Evolutionary conservation across 2,888 invertebrate genomes (phyloP).

Genomic region (Drosophila macrospina): DNA sequence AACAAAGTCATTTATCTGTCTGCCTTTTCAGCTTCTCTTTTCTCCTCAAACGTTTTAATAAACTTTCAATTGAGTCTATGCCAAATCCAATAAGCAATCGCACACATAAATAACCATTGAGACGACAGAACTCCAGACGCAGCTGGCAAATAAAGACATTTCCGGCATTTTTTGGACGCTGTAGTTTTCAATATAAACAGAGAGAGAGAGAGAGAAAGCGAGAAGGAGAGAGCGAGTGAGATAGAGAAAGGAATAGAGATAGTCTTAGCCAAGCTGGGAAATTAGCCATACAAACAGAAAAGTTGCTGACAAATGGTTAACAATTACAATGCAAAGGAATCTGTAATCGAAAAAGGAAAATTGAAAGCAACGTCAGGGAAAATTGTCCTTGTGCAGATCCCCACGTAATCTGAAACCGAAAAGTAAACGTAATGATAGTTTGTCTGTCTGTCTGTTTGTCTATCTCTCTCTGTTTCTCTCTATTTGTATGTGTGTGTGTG

Average conservation of each 20-base stretch:
- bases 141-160: slow-evolving; percentile 73
- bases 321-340: slow-evolving; percentile 71
- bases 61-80: slow-evolving; percentile 58
- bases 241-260: too few relatives aligned
- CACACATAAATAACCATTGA: slow-evolving; percentile 59
- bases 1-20: slow-evolving; percentile 43
- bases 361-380: slow-evolving; percentile 26
- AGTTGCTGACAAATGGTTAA: slow-evolving; percentile 81
- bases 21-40: slow-evolving; percentile 1
- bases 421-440: slow-evolving; percentile 61
- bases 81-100: slow-evolving; percentile 64
- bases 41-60: slow-evolving; percentile 44
- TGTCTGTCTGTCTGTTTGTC: slow-evolving; percentile 9
- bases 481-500: slow-evolving; percentile 16
- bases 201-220: not conserved
- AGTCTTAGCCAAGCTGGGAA: slow-evolving; percentile 37
- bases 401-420: slow-evolving; percentile 46
- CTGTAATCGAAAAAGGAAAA: slow-evolving; percentile 34
- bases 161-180: slow-evolving; percentile 67
- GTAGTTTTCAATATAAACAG: not conserved
- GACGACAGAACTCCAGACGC: slow-evolving; percentile 38
- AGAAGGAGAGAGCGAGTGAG: too few relatives aligned
- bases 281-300: slow-evolving; percentile 65
- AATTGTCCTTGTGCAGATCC: slow-evolving; percentile 49
- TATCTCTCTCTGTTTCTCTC: slow-evolving; percentile 1